Evolutionary conservation across 2,797 vertebrate genomes (phyloP), one percentile per base, ranked within the genome.

Genomic region (Microctenopoma lineatum): DNA sequence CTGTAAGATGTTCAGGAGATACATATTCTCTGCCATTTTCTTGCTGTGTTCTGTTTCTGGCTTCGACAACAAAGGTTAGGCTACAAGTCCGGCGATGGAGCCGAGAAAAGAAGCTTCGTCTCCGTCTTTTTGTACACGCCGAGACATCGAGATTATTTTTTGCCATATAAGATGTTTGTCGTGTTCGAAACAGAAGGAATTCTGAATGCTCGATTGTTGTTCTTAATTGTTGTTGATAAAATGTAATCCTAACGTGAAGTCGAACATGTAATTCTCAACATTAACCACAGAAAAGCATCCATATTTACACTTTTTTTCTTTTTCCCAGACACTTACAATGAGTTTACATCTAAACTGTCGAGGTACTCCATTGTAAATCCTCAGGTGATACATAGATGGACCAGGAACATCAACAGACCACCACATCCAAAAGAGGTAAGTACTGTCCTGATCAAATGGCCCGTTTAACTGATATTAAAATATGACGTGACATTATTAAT

Each of bases 311-410:
- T 58, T 50, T 0, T 29, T 13, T 48, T 5, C 57, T 58, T 36
- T 61, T 18, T 58, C 71, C 4, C 50, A 90, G 86, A 78, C 13
- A 27, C 51, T 57, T 59, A 62, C 2, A 29, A 46, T 59, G 80
- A 50, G 1, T n/a, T 66, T 25, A 42, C 13, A 6, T 82, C 64
- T 7, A 62, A 84, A 61, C 58, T 75, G 29, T 83, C 86, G 16
- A 84, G 74, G 34, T 90, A 88, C 70, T 89, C 91, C 47, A 66
- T 93, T 45, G 90, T 95, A 36, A 81, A 80, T 59, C 94, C 94
- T 66, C 79, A 83, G 41, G 32, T 81, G 15, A 74, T 93, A 54
- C 83, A 78, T 21, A 87, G 89, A 55, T 63, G 72, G 78, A 63
- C 55, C 51, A 90, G 93, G 70, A 83, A 76, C 47, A 52, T 80